These are phyloP conservation scores for Botia almorhae DNA, from an alignment of 2,797 vertebrate genomes.

Conservation along the genomic window DNA sequence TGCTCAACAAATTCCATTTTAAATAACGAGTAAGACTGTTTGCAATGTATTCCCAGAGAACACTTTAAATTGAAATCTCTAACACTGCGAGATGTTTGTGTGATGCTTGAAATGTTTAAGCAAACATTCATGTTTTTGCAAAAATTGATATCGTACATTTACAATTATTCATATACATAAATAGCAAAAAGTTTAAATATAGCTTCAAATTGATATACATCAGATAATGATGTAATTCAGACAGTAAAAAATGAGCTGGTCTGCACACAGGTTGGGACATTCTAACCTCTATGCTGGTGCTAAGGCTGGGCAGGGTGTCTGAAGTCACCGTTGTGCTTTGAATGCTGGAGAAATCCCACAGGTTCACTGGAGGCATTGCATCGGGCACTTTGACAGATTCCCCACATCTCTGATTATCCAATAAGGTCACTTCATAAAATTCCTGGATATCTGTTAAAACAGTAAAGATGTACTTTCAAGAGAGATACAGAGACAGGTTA, in stretches of 20 bases:
- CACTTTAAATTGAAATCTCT: neutral
- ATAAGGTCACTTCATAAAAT: slow-evolving; percentile 99
- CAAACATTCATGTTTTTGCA: neutral
- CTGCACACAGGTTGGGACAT: neutral
- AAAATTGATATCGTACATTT: too few species aligned
- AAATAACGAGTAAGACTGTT: neutral
- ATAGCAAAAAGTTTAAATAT: neutral
- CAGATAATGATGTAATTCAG: neutral
- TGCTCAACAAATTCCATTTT: neutral
- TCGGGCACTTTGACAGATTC: slow-evolving; percentile 81
- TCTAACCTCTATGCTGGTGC: slow-evolving; percentile 90
- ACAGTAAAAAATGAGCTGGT: neutral
- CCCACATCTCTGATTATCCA: slow-evolving; percentile 89
- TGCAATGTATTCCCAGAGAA: neutral
- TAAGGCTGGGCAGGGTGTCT: slow-evolving; percentile 91
- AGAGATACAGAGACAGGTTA: too few species aligned
- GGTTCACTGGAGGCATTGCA: slow-evolving; percentile 82
- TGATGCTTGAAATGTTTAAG: neutral
- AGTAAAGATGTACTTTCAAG: slow-evolving; percentile 17
- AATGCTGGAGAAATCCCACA: slow-evolving; percentile 94
- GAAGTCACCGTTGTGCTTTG: slow-evolving; percentile 90
- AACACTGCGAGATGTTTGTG: neutral
- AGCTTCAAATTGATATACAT: neutral
- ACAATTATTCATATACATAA: neutral
- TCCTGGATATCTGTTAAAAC: slow-evolving; percentile 92